Percentiles rank a stretch among this genome's conserved stretches.
These are phyloP conservation scores for Oryzias sinensis DNA, from an alignment of 2,797 vertebrate species.

Conservation along the genomic window DNA sequence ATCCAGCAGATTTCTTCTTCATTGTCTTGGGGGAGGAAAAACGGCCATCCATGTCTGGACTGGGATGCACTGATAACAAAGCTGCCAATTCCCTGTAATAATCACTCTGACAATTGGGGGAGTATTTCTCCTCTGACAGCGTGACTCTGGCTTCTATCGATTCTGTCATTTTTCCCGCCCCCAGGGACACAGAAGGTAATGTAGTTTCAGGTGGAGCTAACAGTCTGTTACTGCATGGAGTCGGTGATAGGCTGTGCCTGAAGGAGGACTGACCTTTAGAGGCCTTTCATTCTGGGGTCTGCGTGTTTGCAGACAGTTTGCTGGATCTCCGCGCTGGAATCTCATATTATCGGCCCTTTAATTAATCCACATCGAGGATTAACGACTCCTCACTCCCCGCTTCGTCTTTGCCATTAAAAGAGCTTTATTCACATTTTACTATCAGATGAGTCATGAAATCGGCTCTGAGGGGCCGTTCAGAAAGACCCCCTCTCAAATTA, in stretches of 20 bases:
- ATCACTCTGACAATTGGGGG: constrained; percentile 39
- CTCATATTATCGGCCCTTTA: too few species aligned
- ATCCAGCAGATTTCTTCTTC: constrained; percentile 46
- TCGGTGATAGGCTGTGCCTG: constrained; percentile 5
- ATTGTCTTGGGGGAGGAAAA: constrained; percentile 59
- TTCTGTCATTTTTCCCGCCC: constrained; percentile 27
- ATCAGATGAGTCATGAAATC: constrained; percentile 36
- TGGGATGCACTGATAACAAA: constrained; percentile 51
- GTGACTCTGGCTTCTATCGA: constrained; percentile 33
- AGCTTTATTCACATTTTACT: constrained; percentile 19
- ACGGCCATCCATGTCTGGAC: constrained; percentile 38
- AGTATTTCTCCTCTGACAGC: constrained; percentile 16
- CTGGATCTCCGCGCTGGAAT: not conserved
- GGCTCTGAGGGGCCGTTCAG: constrained; percentile 7
- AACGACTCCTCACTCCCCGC: too few species aligned
- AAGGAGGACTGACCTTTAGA: constrained; percentile 22
- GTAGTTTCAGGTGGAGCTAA: constrained; percentile 15
- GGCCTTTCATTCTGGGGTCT: not conserved
- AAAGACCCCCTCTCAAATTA: constrained; percentile 35
- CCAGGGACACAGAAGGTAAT: constrained; percentile 13
- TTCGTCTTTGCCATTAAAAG: constrained; percentile 1
- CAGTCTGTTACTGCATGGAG: constrained; percentile 14
- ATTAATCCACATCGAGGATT: too few species aligned
- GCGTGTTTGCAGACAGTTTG: not conserved
- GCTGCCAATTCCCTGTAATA: constrained; percentile 43